Conservation (phyloP, 2,888 invertebrate genomes). For the Drosophila siamana region DNA sequence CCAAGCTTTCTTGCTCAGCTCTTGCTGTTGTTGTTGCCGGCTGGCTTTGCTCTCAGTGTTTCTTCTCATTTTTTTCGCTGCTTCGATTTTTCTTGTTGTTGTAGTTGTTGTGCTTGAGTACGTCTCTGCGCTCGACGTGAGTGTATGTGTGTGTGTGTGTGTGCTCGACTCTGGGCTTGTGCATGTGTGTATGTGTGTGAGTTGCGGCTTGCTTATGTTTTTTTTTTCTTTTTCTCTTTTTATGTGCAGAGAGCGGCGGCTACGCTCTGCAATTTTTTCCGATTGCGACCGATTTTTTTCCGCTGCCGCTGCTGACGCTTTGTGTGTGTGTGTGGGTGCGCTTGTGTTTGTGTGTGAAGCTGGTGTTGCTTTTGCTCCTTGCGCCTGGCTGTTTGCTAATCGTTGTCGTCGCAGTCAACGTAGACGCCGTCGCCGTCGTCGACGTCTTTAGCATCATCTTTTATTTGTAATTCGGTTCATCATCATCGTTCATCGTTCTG, state of each 20-base stretch:
- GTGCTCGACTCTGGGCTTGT: conserved; percentile 53
- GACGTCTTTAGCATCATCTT: conserved; percentile 83
- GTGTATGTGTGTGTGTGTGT: conserved; percentile 36
- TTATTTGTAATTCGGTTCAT: conserved; percentile 85
- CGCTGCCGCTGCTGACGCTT: conserved; percentile 56
- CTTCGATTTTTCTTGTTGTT: conserved; percentile 58
- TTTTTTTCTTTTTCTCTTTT: conserved; percentile 66
- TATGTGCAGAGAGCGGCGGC: conserved; percentile 78
- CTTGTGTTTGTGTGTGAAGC: conserved; percentile 40
- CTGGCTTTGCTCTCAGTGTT: conserved; percentile 72
- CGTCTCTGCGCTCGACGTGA: conserved; percentile 64
- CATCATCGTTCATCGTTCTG: conserved; percentile 85
- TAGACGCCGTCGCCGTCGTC: conserved; percentile 77
- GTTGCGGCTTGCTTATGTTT: conserved; percentile 80
- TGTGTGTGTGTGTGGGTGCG: conserved; percentile 53
- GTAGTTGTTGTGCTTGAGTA: conserved; percentile 73
- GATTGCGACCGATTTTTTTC: conserved; percentile 81
- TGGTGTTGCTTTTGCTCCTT: conserved; percentile 75
- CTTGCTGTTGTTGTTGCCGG: conserved; percentile 58
- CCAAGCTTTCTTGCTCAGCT: conserved; percentile 70
- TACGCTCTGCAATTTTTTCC: conserved; percentile 82
- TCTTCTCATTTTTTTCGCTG: conserved; percentile 74
- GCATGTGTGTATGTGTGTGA: conserved; percentile 65
- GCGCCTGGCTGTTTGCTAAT: conserved; percentile 82
- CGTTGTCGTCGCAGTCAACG: conserved; percentile 79